Base-by-base conservation (phyloP, 2,113 vertebrate genomes). In the Canis aureus region DNA sequence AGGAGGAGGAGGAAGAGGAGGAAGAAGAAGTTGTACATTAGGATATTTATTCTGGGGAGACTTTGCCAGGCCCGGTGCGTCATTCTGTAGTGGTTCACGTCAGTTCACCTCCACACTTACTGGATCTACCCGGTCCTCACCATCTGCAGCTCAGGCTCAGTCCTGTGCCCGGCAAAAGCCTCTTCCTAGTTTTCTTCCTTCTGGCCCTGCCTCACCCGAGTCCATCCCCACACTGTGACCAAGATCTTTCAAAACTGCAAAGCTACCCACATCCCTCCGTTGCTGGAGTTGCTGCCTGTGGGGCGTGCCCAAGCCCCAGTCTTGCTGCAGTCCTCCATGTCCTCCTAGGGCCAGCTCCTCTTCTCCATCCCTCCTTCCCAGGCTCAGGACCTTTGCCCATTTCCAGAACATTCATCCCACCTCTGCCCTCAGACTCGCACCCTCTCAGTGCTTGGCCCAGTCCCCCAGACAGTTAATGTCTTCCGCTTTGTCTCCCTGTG, bases 281-380 rank as follows among this genome's bases (percentile, higher is more conserved):
- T 25, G n/a, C 60, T 69, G 1, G 0, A 64, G 59, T 38, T 23
- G 13, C 0, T 1, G 20, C 78, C 3, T 0, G 1, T 0, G 49
- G 55, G 59, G 25, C 1, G 2, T 22, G 59, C 49, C 19, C n/a
- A 15, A 53, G 67, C 35, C 32, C 16, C 66, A 69, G 67, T 4
- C 67, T 16, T n/a, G 16, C 32, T 67, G 55, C 23, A 11, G 6
- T 22, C 71, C 19, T 9, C 17, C n/a, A 35, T 2, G 2, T 27
- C 13, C 22, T 20, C 23, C 90, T 0, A 2, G 51, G 43, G 11
- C 71, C 60, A 69, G 57, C 59, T 4, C 66, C 29, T 25, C 86
- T 55, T 38, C 83, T 59, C 55, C 3, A 11, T 1, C 49, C 59
- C 29, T n/a, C 10, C 35, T 27, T 15, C 5, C 35, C 25, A 11